Conservation (phyloP, 1,140 invertebrate genomes). For the Brachionus manjavacas region DNA sequence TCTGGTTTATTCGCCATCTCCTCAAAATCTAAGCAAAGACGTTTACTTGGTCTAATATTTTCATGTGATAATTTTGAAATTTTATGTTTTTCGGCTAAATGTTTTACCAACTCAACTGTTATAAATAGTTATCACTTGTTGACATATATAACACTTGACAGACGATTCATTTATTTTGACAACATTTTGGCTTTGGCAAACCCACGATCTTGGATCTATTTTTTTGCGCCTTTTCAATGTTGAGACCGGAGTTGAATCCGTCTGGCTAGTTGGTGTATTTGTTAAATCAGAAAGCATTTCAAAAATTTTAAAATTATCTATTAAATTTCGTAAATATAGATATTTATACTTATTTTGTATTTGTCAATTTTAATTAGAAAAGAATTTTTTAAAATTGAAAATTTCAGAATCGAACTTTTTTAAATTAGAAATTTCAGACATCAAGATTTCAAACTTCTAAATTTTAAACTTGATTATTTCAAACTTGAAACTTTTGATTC, state of each 20-base stretch:
- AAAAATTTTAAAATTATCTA: background rate
- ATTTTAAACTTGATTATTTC: too few species aligned
- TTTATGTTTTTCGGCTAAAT: background rate
- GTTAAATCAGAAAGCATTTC: background rate
- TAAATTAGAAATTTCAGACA: background rate
- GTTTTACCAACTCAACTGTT: background rate
- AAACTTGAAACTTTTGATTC: too few species aligned
- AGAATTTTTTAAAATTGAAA: background rate
- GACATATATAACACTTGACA: background rate
- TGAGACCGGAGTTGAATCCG: background rate
- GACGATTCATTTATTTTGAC: background rate
- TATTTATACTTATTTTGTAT: background rate
- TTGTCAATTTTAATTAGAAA: too few species aligned
- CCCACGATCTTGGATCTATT: background rate
- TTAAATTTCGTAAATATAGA: background rate
- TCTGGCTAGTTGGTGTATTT: background rate
- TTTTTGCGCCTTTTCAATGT: too few species aligned
- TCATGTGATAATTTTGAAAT: too few species aligned
- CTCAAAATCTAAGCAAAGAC: too few species aligned
- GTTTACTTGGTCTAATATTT: too few species aligned
- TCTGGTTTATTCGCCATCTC: too few species aligned
- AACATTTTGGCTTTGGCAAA: background rate
- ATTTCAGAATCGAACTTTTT: background rate
- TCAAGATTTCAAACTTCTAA: too few species aligned
- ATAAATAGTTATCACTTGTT: background rate